phyloP scores from a whole-genome alignment of 2,797 vertebrate genomes.

The Myotis findleyi region DNA sequence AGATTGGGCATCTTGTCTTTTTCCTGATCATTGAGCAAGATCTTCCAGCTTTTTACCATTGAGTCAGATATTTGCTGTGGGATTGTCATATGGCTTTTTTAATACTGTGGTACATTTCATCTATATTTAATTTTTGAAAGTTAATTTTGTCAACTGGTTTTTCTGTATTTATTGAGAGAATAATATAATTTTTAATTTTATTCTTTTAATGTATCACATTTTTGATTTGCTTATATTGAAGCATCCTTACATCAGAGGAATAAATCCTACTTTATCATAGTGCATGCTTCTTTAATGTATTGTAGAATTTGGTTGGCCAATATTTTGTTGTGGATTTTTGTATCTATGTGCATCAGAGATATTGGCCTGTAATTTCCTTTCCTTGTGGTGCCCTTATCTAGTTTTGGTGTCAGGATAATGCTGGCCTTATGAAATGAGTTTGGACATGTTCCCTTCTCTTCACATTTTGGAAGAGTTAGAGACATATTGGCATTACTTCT shows the following conservation, averaged over 20 bases:
- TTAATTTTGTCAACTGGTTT: neutral
- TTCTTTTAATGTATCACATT: neutral
- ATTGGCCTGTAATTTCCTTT: neutral
- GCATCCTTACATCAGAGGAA: neutral
- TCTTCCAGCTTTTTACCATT: neutral
- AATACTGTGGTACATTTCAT: neutral
- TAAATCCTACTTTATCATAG: neutral
- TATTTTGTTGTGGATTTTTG: neutral
- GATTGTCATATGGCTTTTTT: neutral
- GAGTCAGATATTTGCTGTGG: neutral
- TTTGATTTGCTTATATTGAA: neutral
- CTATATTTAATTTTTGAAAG: neutral
- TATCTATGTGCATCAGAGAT: neutral
- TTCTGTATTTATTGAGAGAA: neutral
- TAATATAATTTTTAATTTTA: neutral
- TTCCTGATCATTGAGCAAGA: neutral
- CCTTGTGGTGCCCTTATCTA: neutral
- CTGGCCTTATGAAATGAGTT: neutral
- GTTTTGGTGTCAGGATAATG: neutral
- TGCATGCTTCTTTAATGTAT: neutral
- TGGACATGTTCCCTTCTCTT: neutral
- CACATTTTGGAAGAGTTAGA: neutral
- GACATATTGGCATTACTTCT: neutral
- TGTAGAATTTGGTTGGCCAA: neutral
- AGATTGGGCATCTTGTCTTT: neutral